Evolutionary conservation across 2,888 invertebrate species (phyloP), one percentile per base, ranked within the genome.

Genomic region (Sympetrum striolatum): DNA sequence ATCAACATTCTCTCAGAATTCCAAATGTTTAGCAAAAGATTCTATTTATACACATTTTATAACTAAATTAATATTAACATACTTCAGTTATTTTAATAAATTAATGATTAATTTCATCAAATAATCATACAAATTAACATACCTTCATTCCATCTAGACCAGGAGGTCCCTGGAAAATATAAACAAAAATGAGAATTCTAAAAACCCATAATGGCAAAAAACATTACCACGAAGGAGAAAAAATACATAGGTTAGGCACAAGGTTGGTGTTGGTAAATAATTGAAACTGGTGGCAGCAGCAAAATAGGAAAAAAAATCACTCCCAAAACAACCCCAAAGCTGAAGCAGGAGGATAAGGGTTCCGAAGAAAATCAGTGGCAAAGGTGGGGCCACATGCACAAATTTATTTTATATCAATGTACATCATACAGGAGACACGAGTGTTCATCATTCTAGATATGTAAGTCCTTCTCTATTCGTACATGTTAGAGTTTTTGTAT

Each of bases 61-160:
- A 12, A 37, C 58, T 86, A 86, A 60, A 31, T 86, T 86, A 86
- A 81, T 37, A 64, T 86, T 60, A 86, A 86, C 86, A 86, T 37
- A 86, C 53, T 82, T 86, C 86, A 86, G 18, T 60, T 60, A 60
- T 60, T n/a, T 37, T 86, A 35, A n/a, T 86, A 60, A 86, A 86
- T 64, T 86, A 86, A 86, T 82, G 31, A 25, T 90, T 81, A 80
- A 81, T 90, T 58, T 80, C 64, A 64, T 60, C 81, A 81, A 90
- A 22, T 81, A 90, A 81, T 64, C 80, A 90, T 81, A 90, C 90
- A 90, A 91, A 94, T 92, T 92, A 93, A 95, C 96, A 96, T 95
- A 98, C 98, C 97, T 98, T 98, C 97, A 98, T 98, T 94, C 98
- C 98, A 95, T 98, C 98, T 94, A 98, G 96, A 94, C 98, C 98